Evolutionary conservation across 2,113 vertebrate genomes (phyloP).

Genomic region (Microcebus jonahi): DNA sequence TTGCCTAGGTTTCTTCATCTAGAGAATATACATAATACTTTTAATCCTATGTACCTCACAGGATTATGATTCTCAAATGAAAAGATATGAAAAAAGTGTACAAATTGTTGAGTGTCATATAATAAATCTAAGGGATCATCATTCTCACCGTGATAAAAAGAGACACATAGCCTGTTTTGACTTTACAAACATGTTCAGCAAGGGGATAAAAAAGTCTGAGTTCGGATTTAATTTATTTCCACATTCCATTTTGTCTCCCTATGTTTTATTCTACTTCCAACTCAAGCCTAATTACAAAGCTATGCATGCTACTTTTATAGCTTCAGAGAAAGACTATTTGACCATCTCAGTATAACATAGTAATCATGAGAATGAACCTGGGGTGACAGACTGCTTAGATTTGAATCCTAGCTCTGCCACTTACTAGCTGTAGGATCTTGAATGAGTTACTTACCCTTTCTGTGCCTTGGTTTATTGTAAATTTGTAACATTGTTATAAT

Average conservation of each 20-base stretch:
- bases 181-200: neutral
- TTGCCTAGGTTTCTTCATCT: neutral
- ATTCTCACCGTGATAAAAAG: neutral
- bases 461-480: neutral
- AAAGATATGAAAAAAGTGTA: neutral
- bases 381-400: neutral
- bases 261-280: neutral
- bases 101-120: neutral
- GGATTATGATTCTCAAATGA: neutral
- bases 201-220: neutral
- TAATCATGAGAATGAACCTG: neutral
- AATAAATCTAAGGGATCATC: neutral
- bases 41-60: neutral
- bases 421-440: neutral
- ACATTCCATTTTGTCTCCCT: neutral
- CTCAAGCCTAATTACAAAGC: neutral
- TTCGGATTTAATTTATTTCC: neutral
- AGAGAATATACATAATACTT: neutral
- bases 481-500: neutral
- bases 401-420: neutral
- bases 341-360: neutral
- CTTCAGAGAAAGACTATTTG: neutral
- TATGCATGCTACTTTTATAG: neutral
- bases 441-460: neutral
- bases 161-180: neutral